Conservation (phyloP, 2,113 vertebrate genomes). For the Bucco capensis region DNA sequence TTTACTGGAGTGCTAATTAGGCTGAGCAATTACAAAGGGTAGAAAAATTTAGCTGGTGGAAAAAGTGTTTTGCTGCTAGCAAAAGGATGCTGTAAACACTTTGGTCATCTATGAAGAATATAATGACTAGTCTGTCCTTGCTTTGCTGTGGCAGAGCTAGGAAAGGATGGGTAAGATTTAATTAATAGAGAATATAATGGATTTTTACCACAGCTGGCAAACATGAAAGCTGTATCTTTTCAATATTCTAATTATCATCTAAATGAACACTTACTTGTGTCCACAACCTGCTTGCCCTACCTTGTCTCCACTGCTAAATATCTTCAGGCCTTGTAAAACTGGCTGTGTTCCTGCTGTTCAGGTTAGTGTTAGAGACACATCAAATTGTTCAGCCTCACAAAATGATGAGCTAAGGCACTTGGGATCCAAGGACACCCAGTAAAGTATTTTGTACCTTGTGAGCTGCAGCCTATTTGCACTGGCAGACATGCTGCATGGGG, state of each 20-base stretch:
- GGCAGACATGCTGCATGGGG: neutral
- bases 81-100: neutral
- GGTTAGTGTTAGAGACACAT: neutral
- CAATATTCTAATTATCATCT: neutral
- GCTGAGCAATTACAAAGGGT: neutral
- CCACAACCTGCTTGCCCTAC: neutral
- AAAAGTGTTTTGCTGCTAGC: neutral
- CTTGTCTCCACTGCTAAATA: neutral
- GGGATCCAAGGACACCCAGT: neutral
- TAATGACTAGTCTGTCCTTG: neutral
- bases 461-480: neutral
- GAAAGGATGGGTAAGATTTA: neutral
- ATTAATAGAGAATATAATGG: neutral
- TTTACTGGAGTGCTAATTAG: constrained; percentile 16
- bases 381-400: neutral
- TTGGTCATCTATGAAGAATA: neutral
- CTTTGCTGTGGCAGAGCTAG: neutral
- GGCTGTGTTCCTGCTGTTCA: neutral
- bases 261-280: neutral
- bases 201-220: neutral
- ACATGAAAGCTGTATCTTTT: neutral
- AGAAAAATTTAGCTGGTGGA: neutral
- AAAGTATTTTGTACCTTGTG: neutral
- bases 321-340: neutral
- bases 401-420: neutral